phyloP scores from a whole-genome alignment of 1,140 invertebrate species.

The Muscidifurax raptorellus region DNA sequence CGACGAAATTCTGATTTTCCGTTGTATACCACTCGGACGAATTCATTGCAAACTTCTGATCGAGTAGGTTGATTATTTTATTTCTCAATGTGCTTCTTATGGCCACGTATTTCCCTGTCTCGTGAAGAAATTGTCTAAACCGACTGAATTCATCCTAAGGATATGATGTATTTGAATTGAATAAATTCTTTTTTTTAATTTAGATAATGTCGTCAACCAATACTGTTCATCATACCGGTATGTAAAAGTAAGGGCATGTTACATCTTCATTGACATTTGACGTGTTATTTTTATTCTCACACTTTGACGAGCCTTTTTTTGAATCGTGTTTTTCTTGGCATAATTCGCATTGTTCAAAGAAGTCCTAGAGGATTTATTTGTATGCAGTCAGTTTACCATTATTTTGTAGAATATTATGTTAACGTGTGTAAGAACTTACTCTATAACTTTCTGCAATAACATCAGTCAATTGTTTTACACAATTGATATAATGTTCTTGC shows the following conservation, averaged over 20 bases:
- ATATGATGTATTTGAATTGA: neutral
- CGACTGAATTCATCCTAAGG: conserved; percentile 62
- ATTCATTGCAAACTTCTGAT: conserved; percentile 59
- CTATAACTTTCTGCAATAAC: conserved; percentile 59
- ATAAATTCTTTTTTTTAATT: neutral
- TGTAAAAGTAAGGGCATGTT: conserved; percentile 35
- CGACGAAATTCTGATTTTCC: conserved; percentile 60
- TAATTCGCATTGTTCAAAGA: conserved; percentile 12
- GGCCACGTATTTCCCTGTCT: conserved; percentile 58
- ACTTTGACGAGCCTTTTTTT: neutral
- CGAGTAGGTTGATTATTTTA: conserved; percentile 60
- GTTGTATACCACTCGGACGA: conserved; percentile 46
- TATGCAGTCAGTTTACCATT: neutral
- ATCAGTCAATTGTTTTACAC: conserved; percentile 57
- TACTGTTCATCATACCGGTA: neutral
- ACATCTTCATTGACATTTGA: neutral
- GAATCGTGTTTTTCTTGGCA: neutral
- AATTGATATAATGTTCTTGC: conserved; percentile 57
- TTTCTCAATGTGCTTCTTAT: conserved; percentile 56
- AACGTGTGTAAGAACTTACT: conserved; percentile 43
- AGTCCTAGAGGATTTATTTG: conserved; percentile 26
- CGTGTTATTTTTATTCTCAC: neutral
- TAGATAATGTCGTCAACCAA: neutral
- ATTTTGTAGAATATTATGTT: neutral
- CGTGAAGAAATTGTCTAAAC: conserved; percentile 63